A percentile compares a stretch with the other conserved stretches of the same genome.
phyloP scores from a whole-genome alignment of 2,888 invertebrate species.

The Dicranocentrus wangi region DNA sequence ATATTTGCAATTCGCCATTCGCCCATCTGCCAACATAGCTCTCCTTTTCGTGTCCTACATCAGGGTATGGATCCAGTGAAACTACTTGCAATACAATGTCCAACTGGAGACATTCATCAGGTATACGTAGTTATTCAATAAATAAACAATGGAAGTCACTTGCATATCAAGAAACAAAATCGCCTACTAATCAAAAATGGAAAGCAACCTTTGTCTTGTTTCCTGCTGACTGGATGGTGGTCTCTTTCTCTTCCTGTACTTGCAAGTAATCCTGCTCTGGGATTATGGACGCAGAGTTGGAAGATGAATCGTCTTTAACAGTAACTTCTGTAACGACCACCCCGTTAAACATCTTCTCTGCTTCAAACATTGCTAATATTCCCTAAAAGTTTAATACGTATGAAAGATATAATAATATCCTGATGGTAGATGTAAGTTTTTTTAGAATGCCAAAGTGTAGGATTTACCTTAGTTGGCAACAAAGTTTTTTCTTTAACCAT shows the following conservation, averaged over 20 bases:
- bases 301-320: constrained; percentile 44
- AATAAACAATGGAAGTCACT: too few relatives aligned
- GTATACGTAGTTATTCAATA: too few relatives aligned
- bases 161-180: too few relatives aligned
- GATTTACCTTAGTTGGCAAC: constrained; percentile 68
- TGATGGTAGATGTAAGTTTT: neutral
- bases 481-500: constrained; percentile 67
- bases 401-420: neutral
- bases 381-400: constrained; percentile 65
- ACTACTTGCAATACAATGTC: constrained; percentile 67
- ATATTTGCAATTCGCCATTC: constrained; percentile 48
- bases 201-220: neutral
- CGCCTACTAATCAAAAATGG: too few relatives aligned
- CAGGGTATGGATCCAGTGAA: constrained; percentile 71
- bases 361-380: constrained; percentile 64
- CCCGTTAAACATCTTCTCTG: constrained; percentile 69
- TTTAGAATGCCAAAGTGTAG: too few relatives aligned
- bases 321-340: constrained; percentile 68
- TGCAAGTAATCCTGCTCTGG: neutral
- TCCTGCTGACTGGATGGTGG: neutral
- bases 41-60: constrained; percentile 66
- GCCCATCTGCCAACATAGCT: constrained; percentile 69
- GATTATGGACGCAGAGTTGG: neutral
- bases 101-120: neutral
- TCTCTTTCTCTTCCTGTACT: too few relatives aligned